A percentile compares a stretch with the other conserved stretches of the same genome.
These are phyloP conservation scores for Hemiscyllium ocellatum DNA, from an alignment of 2,113 vertebrate genomes.

Conservation along the genomic window DNA sequence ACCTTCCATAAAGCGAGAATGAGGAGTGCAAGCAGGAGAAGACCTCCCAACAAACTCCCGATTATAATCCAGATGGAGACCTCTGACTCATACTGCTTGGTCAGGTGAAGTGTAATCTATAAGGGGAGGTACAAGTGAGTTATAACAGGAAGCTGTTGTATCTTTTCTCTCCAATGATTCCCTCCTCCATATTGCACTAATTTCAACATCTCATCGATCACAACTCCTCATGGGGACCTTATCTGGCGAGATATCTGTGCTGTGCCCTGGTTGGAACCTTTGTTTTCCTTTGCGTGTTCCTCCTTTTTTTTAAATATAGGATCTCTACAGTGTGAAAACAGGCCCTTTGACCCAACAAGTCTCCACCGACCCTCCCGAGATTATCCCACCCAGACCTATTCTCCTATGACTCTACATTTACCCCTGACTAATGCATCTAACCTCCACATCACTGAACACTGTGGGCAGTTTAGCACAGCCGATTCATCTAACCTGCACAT, in stretches of 20 bases:
- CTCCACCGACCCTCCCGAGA: no score
- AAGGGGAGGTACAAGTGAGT: neutral
- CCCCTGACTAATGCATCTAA: no score
- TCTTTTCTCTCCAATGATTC: neutral
- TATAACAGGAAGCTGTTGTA: neutral
- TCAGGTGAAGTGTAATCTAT: slow-evolving; percentile 76
- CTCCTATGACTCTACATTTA: no score
- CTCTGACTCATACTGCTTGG: slow-evolving; percentile 67
- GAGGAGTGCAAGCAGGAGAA: slow-evolving; percentile 78
- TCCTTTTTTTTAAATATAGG: no score
- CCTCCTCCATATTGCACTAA: neutral
- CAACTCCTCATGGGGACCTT: neutral
- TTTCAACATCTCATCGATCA: neutral
- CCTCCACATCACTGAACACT: no score
- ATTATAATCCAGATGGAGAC: slow-evolving; percentile 83
- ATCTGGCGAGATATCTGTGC: neutral
- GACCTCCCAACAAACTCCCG: slow-evolving; percentile 79
- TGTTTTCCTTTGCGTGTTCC: no score
- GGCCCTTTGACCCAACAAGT: no score
- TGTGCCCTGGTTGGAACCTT: no score
- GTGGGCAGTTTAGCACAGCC: no score
- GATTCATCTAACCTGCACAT: no score
- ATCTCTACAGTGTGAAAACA: no score
- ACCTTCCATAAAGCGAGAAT: slow-evolving; percentile 89
- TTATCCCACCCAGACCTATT: no score